Evolutionary conservation across 2,797 vertebrate species (phyloP).

Genomic region (Balearica regulorum): DNA sequence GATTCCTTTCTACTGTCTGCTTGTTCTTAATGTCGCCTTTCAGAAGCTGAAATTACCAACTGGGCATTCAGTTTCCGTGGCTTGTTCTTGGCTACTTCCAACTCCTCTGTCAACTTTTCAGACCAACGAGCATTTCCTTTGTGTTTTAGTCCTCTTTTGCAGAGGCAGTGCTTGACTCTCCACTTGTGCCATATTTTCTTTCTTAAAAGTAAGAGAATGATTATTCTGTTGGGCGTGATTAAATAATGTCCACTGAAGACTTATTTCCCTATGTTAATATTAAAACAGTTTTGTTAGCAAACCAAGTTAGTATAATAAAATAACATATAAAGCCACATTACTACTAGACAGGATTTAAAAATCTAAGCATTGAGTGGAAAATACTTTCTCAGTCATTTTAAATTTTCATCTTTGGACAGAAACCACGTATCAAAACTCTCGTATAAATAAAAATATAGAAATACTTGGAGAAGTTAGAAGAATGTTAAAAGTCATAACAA

Average conservation of each 20-base stretch:
- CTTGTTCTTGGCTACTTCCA: neutral
- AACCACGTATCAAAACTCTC: neutral
- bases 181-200: neutral
- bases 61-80: neutral
- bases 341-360: neutral
- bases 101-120: neutral
- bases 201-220: neutral
- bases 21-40: neutral
- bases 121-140: neutral
- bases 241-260: neutral
- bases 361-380: neutral
- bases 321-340: neutral
- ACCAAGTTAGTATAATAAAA: neutral
- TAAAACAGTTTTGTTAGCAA: neutral
- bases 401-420: neutral
- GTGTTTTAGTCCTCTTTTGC: neutral
- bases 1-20: neutral
- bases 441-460: neutral
- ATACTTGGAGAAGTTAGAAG: neutral
- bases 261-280: neutral
- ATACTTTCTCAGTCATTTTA: neutral
- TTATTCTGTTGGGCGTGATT: neutral
- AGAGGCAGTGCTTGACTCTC: neutral
- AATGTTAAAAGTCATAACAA: neutral
- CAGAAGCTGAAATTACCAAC: neutral